Evolutionary conservation across 2,113 vertebrate genomes (phyloP), one percentile per base, ranked within the genome.

Genomic region (Callopanchax toddi): DNA sequence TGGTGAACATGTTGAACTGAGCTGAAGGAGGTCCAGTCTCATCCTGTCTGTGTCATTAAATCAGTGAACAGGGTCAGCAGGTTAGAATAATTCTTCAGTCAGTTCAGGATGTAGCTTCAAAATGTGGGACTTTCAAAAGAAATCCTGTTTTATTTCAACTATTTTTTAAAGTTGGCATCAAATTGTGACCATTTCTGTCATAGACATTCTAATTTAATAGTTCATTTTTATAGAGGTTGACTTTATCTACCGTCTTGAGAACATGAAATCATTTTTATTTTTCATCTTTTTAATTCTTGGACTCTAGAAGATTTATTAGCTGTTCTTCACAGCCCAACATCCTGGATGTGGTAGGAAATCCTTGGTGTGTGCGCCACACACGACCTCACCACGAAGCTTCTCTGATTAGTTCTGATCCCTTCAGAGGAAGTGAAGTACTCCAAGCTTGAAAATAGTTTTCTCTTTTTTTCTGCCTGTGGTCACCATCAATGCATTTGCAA

Each of bases 401-500:
- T 49, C 48, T 74, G 51, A 81, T 80, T 77, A 40, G 48, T 71
- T 75, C 49, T 36, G 12, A 39, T 63, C 45, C 57, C 36, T 75
- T 63, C 40, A 40, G 50, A 52, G 40, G 48, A 76, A 49, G 53
- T 20, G 16, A 67, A 78, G 60, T 50, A 48, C 60, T 58, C 59
- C 32, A 10, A 56, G 51, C 70, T 70, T 40, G 23, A 26, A 71
- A 21, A 70, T 1, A 16, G 20, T 44, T 11, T 43, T 11, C 22
- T n/a, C 44, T 60, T 66, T 52, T 29, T 56, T 11, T 37, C 57
- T 76, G 54, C 45, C 46, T 32, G 53, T 63, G 20, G 34, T 51
- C 78, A 50, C 87, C 55, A 71, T 69, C 45, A 71, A 63, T 71
- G 84, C 67, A 78, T 85, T 90, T 78, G 49, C 69, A 67, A 32